phyloP scores from a whole-genome alignment of 1,140 invertebrate species.

The Tetramorium parvispinum region DNA sequence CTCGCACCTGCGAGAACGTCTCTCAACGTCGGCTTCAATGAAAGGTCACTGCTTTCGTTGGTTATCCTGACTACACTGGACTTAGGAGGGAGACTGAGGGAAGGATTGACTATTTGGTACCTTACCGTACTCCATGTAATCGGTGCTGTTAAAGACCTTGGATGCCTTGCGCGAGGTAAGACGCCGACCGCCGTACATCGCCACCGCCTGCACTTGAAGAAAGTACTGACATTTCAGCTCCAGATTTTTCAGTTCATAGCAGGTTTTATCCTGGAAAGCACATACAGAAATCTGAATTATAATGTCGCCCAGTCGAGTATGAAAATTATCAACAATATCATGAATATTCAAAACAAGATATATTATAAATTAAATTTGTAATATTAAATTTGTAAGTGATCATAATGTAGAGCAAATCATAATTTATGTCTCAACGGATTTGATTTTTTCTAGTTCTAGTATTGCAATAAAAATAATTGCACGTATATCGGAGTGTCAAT shows the following conservation, averaged over 20 bases:
- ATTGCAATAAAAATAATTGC: background rate
- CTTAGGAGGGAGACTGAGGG: constrained; percentile 48
- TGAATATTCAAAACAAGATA: background rate
- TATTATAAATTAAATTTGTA: background rate
- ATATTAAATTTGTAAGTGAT: no score
- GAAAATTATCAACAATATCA: background rate
- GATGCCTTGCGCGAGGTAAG: constrained; percentile 89
- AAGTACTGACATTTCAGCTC: constrained; percentile 89
- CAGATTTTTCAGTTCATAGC: constrained; percentile 87
- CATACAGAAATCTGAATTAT: background rate
- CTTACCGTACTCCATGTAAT: constrained; percentile 82
- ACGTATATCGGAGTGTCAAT: background rate
- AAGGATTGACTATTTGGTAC: constrained; percentile 62
- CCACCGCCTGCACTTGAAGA: constrained; percentile 90
- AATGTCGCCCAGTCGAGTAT: background rate
- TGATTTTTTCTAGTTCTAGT: background rate
- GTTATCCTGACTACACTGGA: constrained; percentile 69
- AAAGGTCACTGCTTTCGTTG: constrained; percentile 71
- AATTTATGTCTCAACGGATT: background rate
- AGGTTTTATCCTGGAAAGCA: constrained; percentile 86
- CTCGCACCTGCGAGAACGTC: constrained; percentile 74
- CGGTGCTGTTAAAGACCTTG: constrained; percentile 89
- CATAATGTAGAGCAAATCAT: no score
- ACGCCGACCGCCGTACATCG: constrained; percentile 88
- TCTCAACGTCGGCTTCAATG: constrained; percentile 73